Conservation (phyloP, 1,140 invertebrate species). For the Cotesia chilonis region DNA sequence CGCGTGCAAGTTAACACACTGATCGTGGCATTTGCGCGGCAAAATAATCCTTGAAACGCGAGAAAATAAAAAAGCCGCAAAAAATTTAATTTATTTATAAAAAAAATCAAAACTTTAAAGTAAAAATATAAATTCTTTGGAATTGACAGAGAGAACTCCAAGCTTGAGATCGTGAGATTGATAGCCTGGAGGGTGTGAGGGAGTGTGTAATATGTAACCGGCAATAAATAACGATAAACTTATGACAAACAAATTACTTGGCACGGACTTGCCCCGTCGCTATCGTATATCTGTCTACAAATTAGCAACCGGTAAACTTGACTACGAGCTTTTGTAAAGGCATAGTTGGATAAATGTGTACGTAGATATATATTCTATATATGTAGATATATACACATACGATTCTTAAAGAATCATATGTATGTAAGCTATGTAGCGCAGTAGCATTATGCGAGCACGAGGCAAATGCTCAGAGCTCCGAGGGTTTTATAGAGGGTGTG, state of each 20-base stretch:
- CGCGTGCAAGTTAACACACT: constrained; percentile 25
- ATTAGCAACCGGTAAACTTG: constrained; percentile 56
- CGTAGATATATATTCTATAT: neutral
- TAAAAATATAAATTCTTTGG: neutral
- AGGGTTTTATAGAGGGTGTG: constrained; percentile 15
- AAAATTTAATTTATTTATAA: no score
- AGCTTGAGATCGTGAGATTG: constrained; percentile 1
- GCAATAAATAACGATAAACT: constrained; percentile 54
- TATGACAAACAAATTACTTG: constrained; percentile 62
- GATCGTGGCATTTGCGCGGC: no score
- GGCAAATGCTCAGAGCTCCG: constrained; percentile 11
- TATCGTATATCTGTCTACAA: constrained; percentile 59
- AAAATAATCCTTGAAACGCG: no score
- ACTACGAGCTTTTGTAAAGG: constrained; percentile 50
- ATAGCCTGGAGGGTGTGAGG: constrained; percentile 10
- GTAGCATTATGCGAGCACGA: neutral
- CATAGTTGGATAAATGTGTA: constrained; percentile 16
- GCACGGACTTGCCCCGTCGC: constrained; percentile 42
- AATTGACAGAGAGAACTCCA: neutral
- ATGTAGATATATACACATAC: no score
- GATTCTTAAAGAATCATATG: neutral
- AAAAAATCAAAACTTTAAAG: no score
- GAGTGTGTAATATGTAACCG: constrained; percentile 17
- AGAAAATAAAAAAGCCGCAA: no score
- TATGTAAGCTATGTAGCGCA: no score